Evolutionary conservation across 2,797 vertebrate genomes (phyloP).

Genomic region (Thaleichthys pacificus): DNA sequence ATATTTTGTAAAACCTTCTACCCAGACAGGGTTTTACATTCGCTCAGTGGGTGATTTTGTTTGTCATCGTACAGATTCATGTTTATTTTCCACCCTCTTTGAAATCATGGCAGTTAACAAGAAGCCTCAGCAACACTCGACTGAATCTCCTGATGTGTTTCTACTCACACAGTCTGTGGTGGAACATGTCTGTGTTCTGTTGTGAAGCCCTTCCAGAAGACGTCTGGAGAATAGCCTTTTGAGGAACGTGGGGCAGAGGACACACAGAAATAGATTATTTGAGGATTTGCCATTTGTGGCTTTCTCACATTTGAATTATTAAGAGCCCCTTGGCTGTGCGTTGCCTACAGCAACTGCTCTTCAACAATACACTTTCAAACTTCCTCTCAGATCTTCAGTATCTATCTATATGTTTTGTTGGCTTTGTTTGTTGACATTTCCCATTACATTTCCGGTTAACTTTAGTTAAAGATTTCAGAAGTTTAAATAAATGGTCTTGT

Average conservation of each 20-base stretch:
- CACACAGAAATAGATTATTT: slow-evolving; percentile 54
- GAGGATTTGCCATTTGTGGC: slow-evolving; percentile 44
- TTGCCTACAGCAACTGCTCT: slow-evolving; percentile 39
- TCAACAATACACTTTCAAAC: slow-evolving; percentile 53
- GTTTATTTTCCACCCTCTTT: neutral
- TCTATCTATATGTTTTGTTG: neutral
- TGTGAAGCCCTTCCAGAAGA: slow-evolving; percentile 11
- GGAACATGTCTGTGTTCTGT: slow-evolving; percentile 33
- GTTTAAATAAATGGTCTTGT: too few species aligned
- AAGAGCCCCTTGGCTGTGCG: slow-evolving; percentile 49
- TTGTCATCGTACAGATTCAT: too few species aligned
- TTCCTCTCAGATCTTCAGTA: neutral
- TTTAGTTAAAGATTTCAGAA: neutral
- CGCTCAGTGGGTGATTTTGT: too few species aligned
- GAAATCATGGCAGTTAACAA: neutral
- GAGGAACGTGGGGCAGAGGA: slow-evolving; percentile 18
- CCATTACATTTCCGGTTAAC: neutral
- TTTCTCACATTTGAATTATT: slow-evolving; percentile 63
- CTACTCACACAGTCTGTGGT: neutral
- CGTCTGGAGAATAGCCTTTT: slow-evolving; percentile 39
- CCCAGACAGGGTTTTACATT: too few species aligned
- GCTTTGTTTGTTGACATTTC: neutral
- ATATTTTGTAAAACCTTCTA: neutral
- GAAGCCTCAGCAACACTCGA: neutral
- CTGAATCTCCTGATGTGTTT: neutral